Percentiles rank a stretch among this genome's conserved stretches.
Conservation (phyloP, 2,113 vertebrate genomes). For the Leucosticte australis region DNA sequence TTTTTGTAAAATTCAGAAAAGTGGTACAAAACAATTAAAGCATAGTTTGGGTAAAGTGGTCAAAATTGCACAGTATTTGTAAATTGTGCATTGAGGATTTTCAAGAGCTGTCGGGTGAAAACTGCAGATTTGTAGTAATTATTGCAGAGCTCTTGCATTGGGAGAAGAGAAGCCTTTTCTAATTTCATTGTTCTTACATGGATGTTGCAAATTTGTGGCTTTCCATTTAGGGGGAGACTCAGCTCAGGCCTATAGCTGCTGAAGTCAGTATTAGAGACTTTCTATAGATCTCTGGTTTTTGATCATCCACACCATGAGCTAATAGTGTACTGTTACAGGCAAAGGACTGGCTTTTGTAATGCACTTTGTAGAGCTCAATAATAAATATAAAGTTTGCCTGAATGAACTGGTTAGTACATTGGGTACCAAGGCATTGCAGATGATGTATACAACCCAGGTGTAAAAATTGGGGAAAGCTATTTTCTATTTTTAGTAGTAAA, state of each 20-base stretch:
- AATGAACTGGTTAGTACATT: neutral
- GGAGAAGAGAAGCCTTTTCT: neutral
- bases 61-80: neutral
- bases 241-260: neutral
- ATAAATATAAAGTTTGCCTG: neutral
- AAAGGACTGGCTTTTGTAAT: neutral
- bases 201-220: neutral
- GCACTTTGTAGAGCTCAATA: neutral
- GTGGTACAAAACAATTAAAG: neutral
- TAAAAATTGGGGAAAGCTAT: neutral
- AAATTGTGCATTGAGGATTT: neutral
- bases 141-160: neutral
- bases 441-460: neutral
- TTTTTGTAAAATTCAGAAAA: neutral
- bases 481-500: neutral
- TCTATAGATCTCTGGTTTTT: neutral
- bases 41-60: neutral
- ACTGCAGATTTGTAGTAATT: neutral
- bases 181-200: neutral
- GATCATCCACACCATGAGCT: neutral
- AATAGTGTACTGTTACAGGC: neutral
- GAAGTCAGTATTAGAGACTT: neutral
- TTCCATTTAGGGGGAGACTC: neutral
- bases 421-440: neutral
- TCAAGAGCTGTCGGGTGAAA: neutral